phyloP scores from a whole-genome alignment of 2,113 vertebrate species.

The Indicator maculatus region DNA sequence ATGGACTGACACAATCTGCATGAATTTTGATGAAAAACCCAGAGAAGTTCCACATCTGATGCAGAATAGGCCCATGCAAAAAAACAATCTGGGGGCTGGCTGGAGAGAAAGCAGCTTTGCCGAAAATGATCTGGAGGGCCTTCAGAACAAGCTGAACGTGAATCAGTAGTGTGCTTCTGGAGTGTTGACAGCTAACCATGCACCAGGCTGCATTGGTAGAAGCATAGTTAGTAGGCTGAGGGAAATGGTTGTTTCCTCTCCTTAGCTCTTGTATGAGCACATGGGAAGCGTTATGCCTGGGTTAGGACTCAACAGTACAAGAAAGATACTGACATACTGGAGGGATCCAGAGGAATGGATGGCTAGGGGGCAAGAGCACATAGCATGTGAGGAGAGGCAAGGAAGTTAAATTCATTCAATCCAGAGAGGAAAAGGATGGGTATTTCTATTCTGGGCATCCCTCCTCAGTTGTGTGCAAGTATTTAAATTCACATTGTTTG shows the following conservation, averaged over 20 bases:
- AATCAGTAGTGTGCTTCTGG: not conserved
- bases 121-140: not conserved
- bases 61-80: not conserved
- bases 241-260: not conserved
- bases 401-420: not conserved
- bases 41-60: not conserved
- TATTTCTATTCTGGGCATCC: not conserved
- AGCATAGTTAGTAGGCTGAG: not conserved
- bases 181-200: not conserved
- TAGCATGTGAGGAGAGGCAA: accelerated
- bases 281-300: not conserved
- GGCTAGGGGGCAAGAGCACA: not conserved
- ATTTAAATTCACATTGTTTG: not conserved
- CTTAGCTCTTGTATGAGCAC: not conserved
- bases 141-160: accelerated
- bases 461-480: not conserved
- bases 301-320: not conserved
- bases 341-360: not conserved
- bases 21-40: not conserved
- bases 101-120: not conserved
- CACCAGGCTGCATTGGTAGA: not conserved
- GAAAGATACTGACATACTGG: not conserved
- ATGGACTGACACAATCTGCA: not conserved
- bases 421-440: not conserved
- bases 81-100: not conserved